Base-by-base conservation (phyloP, 2,113 vertebrate species). In the Epinephelus cyanopodus region DNA sequence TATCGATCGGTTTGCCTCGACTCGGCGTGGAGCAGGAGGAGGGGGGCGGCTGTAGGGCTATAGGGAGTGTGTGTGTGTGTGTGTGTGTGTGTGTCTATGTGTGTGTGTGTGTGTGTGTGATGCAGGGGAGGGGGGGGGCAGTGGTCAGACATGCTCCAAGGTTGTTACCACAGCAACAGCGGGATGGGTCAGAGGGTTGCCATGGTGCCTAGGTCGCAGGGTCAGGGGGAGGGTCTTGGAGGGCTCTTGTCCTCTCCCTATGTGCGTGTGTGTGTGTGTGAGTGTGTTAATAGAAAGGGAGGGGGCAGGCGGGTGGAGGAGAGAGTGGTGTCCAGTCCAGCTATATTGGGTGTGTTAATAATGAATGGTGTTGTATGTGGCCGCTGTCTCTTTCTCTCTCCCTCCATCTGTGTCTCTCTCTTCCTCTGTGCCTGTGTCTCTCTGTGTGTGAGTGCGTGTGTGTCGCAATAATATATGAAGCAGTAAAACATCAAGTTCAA, bases 141-240 rank as follows among this genome's bases (percentile, higher is more conserved):
- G 68, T 95, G 95, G 95, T 95, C 95, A 95, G 93, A 94, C 92
- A 83, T 92, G 92, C 93, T 93, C 93, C 95, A 96, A 96, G 95
- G 95, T 96, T 93, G 94, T 96, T 93, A 94, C 95, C 95, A 93
- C 91, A 93, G 95, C 93, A 95, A 96, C 95, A 86, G 91, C 78
- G 53, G 92, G 92, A 94, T 91, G 92, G 95, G 94, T 95, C 94
- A 95, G 85, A 92, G 93, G 92, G 94, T 96, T 95, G 94, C 95
- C 94, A 95, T 96, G 94, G 92, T 25, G 86, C 94, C 93, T 92
- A 95, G 94, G 95, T 96, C 92, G 79, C 84, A 63, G 90, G 94
- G 94, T 95, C 94, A 95, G 76, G 79, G 84, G 92, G 77, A 87
- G 92, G 91, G 92, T 89, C 80, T 85, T 89, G 84, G 84, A 82